Base-by-base conservation (phyloP, 2,113 vertebrate species). In the Cyphomyrus discorhynchus region DNA sequence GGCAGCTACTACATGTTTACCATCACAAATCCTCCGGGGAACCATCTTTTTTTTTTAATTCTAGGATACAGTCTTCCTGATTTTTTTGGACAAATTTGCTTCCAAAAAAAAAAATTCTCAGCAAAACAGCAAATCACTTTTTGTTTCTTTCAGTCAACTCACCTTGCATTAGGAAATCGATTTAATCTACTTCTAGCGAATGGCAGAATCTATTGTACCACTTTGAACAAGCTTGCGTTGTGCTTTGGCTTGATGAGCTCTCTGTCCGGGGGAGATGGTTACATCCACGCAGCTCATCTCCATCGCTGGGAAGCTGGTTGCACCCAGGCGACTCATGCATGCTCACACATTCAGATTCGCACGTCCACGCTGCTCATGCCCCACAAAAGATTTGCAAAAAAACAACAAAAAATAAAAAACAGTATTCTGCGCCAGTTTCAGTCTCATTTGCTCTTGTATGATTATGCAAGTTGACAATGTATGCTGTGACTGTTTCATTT, bases 401-500 rank as follows among this genome's bases (percentile, higher is more conserved):
- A 80, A 80, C 21, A 70, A 77, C 4, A 42, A 77, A 77, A 50
- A 50, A 50, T 35, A 74, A 42, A 80, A 80, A 93, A 91, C 91
- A 89, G 92, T 90, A 92, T 93, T 90, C 92, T 93, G 87, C 84
- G 90, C 91, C 90, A 92, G 92, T 92, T 27, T 92, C 91, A 92
- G 93, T 93, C 92, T 92, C 91, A 93, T 95, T 95, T 93, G 94
- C 90, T 93, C 94, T 95, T 93, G 94, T 94, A 94, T 97, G 93
- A 94, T 93, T 96, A 98, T 99, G 98, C 98, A 99, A 99, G 98
- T 98, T 99, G 98, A 99, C 98, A 99, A 99, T 97, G 97, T 97
- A 95, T 95, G 95, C 95, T 95, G 93, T 95, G 93, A 93, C 93
- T 94, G 92, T 95, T 95, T 96, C 92, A 95, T 95, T 70, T 96